Base-by-base conservation (phyloP, 2,113 vertebrate species). In the Talpa occidentalis region DNA sequence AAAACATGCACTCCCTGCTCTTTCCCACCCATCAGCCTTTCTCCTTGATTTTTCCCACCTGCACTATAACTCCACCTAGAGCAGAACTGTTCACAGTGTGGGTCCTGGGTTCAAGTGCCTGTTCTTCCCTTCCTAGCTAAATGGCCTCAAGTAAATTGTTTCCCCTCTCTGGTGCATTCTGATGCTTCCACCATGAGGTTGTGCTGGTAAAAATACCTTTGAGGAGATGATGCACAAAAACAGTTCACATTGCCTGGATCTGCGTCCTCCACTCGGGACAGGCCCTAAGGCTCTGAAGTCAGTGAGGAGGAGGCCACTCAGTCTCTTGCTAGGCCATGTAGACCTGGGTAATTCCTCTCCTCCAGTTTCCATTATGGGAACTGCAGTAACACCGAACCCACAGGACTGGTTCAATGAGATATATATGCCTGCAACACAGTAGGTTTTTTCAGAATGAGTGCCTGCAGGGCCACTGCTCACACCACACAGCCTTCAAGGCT, bases 221-320 rank as follows among this genome's bases (percentile, higher is more conserved):
- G 64, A 5, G 0, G 67, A 81, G 60, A 60, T 0, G 17, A 81
- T 1, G 28, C 6, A 8, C 3, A 4, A 7, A 0, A 3, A 44
- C 1, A 37, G 30, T 26, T 62, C 35, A 22, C 9, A 28, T 6
- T 35, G 54, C 26, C 52, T 2, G 40, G 10, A 42, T 81, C n/a
- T 3, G 15, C 21, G 37, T 72, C 54, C 44, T 60, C 60, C 67
- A 59, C 15, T n/a, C n/a, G 30, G 28, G 28, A 22, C 15, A 67
- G 67, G 56, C 22, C 24, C 21, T 4, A 37, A 72, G 19, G 32
- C 52, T 92, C 69, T 47, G 17, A 66, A 74, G 52, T 54, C 21
- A 44, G 30, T 70, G 69, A 14, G 28, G 19, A 0, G 15, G 4
- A 5, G 4, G 4, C 10, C 70, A 5, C 52, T 69, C n/a, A 64